These are phyloP conservation scores for Augochlorella aurata DNA, from an alignment of 2,888 invertebrate species.

Conservation along the genomic window DNA sequence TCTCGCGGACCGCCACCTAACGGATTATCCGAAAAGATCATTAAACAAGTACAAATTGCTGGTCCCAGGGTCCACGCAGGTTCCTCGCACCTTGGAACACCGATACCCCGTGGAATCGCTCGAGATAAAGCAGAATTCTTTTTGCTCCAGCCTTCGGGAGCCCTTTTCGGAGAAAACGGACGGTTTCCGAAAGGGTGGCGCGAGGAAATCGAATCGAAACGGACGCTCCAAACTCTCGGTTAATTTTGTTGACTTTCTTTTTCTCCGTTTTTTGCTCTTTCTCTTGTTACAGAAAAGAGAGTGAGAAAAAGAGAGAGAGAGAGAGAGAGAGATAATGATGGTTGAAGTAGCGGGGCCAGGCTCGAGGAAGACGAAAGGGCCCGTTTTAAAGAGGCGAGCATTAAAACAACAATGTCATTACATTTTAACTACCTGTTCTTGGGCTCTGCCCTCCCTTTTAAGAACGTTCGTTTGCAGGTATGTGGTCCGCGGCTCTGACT, in stretches of 20 bases:
- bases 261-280: constrained; percentile 6
- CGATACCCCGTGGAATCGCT: not conserved
- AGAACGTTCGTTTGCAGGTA: constrained; percentile 74
- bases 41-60: constrained; percentile 51
- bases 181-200: not conserved
- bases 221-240: constrained; percentile 2
- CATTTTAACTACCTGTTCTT: constrained; percentile 79
- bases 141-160: not conserved
- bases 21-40: constrained; percentile 46
- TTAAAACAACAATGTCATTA: constrained; percentile 80
- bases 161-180: not conserved
- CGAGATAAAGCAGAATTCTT: not conserved
- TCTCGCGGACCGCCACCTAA: constrained; percentile 38
- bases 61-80: too few species aligned
- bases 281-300: constrained; percentile 32
- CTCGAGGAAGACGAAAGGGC: constrained; percentile 79
- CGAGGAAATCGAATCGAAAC: constrained; percentile 24
- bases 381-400: constrained; percentile 79
- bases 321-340: constrained; percentile 64
- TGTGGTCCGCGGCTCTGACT: constrained; percentile 71
- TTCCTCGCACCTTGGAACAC: not conserved
- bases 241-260: not conserved
- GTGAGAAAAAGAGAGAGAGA: constrained; percentile 39
- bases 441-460: constrained; percentile 71
- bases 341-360: constrained; percentile 80